These are phyloP conservation scores for Cryptocephalus primarius DNA, from an alignment of 2,888 invertebrate species.

Conservation along the genomic window DNA sequence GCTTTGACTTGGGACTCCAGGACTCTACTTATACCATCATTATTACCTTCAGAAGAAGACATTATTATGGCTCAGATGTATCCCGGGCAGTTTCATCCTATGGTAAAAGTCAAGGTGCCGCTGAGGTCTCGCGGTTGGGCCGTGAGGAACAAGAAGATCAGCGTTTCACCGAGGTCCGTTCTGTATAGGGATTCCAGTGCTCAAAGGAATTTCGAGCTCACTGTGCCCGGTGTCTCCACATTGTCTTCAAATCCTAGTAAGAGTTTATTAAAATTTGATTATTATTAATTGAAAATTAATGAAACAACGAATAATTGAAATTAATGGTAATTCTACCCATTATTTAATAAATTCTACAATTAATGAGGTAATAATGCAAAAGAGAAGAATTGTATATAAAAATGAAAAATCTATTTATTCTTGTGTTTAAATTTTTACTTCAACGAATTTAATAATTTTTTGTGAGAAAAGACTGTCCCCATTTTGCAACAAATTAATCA, in stretches of 20 bases:
- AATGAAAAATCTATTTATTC: too few species aligned
- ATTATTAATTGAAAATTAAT: too few species aligned
- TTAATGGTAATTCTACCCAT: too few species aligned
- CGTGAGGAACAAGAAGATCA: slow-evolving; percentile 46
- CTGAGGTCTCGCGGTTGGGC: slow-evolving; percentile 59
- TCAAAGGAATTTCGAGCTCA: slow-evolving; percentile 31
- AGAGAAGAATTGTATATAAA: too few species aligned
- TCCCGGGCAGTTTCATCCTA: slow-evolving; percentile 32
- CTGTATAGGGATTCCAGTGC: slow-evolving; percentile 30
- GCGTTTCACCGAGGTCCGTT: slow-evolving; percentile 40
- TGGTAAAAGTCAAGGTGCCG: slow-evolving; percentile 44
- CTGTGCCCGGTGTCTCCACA: slow-evolving; percentile 22
- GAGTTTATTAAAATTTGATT: too few species aligned
- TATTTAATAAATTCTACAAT: too few species aligned
- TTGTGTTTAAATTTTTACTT: too few species aligned
- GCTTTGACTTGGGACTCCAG: slow-evolving; percentile 93
- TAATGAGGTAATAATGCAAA: too few species aligned
- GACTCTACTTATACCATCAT: slow-evolving; percentile 81
- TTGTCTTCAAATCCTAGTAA: not conserved
- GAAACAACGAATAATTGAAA: too few species aligned
- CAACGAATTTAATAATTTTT: too few species aligned
- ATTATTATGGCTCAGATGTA: slow-evolving; percentile 38
- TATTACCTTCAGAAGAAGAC: slow-evolving; percentile 74
- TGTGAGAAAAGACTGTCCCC: too few species aligned
- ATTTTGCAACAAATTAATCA: too few species aligned